These are phyloP conservation scores for Sesamia inferens DNA, from an alignment of 2,888 invertebrate genomes.

Conservation along the genomic window DNA sequence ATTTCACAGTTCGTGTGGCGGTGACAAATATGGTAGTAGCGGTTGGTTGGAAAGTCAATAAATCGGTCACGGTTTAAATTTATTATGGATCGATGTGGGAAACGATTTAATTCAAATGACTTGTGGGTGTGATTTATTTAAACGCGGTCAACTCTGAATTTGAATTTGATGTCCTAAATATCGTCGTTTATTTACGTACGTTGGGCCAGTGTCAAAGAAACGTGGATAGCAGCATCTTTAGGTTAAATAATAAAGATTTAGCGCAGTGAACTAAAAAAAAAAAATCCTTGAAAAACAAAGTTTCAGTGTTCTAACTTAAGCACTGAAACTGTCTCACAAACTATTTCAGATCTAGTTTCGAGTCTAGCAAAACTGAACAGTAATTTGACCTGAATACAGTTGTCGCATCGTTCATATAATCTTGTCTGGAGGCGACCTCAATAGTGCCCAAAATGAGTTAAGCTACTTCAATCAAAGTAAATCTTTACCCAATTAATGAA, in stretches of 20 bases:
- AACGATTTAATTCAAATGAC: neutral
- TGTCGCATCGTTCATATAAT: constrained; percentile 35
- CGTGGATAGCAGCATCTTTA: neutral
- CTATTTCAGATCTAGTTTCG: constrained; percentile 5
- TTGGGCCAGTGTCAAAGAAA: neutral
- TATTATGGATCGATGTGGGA: neutral
- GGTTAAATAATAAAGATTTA: neutral
- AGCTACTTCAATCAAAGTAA: constrained; percentile 61
- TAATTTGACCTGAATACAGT: constrained; percentile 48
- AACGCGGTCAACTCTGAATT: neutral
- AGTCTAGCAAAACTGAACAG: constrained; percentile 17
- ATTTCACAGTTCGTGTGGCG: constrained; percentile 35
- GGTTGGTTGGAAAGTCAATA: constrained; percentile 5
- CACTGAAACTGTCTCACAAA: neutral
- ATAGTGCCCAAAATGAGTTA: constrained; percentile 55
- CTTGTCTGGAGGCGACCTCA: constrained; percentile 26
- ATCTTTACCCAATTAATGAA: constrained; percentile 62
- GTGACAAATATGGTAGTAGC: constrained; percentile 16
- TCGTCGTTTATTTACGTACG: neutral
- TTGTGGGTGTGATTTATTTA: neutral
- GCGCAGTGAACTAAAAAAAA: neutral
- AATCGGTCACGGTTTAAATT: constrained; percentile 1
- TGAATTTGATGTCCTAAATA: neutral
- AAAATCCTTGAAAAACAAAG: neutral
- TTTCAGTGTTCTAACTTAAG: neutral